Evolutionary conservation across 2,797 vertebrate genomes (phyloP), one percentile per base, ranked within the genome.

Genomic region (Dryobates pubescens): DNA sequence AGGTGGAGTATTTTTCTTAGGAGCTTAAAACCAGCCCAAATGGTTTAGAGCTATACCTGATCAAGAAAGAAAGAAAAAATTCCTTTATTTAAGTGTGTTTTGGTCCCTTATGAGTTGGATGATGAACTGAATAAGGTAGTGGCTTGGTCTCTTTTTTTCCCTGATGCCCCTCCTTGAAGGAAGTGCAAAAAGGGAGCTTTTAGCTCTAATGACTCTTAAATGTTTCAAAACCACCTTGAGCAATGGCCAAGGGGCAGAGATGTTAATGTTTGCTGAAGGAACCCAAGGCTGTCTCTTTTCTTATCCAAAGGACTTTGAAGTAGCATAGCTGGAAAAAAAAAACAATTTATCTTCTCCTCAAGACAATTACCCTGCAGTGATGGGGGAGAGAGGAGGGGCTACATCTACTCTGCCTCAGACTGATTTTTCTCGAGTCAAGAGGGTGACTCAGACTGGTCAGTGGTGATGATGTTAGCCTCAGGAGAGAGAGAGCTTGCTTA

Each of bases 101-200:
- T 7, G 9, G 51, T 65, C 64, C 58, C 17, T 89, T 81, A 93
- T 86, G 68, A 92, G 76, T 95, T 89, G 70, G 90, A 92, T 75
- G 56, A 93, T 85, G 95, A 94, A 91, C 86, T 96, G 63, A 95
- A 85, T 96, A 95, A 96, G 89, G 70, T 77, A 89, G 68, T 75
- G 65, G 58, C 80, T 88, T 63, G 92, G 27, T 30, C 62, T 30
- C 76, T 94, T 92, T 97, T 94, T 91, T 97, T 83, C 90, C 77
- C 69, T 86, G 77, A 59, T 64, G 88, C 38, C 85, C 15, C 86
- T 96, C 78, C 80, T 89, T 91, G 82, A 92, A 93, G 73, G 43
- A 95, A 95, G 94, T 72, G 26, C 67, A 93, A 94, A 94, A 94
- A 62, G 63, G 82, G 87, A 96, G 92, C 94, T 93, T 69, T 89